These are phyloP conservation scores for Silvanus unidentatus DNA, from an alignment of 2,888 invertebrate genomes.

Conservation along the genomic window DNA sequence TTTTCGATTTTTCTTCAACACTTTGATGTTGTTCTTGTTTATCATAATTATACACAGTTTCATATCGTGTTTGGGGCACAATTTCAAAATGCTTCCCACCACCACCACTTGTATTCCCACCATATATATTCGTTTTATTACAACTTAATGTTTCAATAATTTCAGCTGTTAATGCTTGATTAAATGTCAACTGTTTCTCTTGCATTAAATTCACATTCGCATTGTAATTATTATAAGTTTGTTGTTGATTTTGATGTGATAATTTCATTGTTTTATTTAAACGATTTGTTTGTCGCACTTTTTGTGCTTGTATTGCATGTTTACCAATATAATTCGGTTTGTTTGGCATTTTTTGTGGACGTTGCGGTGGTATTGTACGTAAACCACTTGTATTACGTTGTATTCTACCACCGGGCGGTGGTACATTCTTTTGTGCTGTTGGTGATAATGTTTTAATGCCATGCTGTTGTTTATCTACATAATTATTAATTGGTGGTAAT, in stretches of 20 bases:
- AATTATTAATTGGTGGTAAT: slow-evolving; percentile 35
- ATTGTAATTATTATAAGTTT: slow-evolving; percentile 16
- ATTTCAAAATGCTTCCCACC: background rate
- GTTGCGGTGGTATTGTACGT: slow-evolving; percentile 43
- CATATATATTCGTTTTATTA: slow-evolving; percentile 49
- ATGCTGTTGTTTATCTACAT: slow-evolving; percentile 25
- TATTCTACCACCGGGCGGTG: slow-evolving; percentile 25
- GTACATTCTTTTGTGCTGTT: slow-evolving; percentile 20
- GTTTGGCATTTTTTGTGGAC: slow-evolving; percentile 36
- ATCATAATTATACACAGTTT: slow-evolving; percentile 31
- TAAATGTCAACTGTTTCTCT: slow-evolving; percentile 51
- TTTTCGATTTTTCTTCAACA: slow-evolving; percentile 44
- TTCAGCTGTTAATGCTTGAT: slow-evolving; percentile 58
- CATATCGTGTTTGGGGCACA: slow-evolving; percentile 20
- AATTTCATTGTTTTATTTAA: slow-evolving; percentile 11
- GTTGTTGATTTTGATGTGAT: slow-evolving; percentile 5
- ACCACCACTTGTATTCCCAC: slow-evolving; percentile 42
- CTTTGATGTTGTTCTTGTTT: slow-evolving; percentile 23
- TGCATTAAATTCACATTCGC: slow-evolving; percentile 9
- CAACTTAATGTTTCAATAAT: slow-evolving; percentile 56
- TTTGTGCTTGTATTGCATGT: slow-evolving; percentile 46
- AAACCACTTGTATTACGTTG: slow-evolving; percentile 39
- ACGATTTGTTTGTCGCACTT: slow-evolving; percentile 25
- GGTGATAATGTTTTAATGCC: slow-evolving; percentile 41
- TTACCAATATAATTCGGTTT: slow-evolving; percentile 47